Conservation (phyloP, 1,140 invertebrate genomes). For the Trinorchestia longiramus region DNA sequence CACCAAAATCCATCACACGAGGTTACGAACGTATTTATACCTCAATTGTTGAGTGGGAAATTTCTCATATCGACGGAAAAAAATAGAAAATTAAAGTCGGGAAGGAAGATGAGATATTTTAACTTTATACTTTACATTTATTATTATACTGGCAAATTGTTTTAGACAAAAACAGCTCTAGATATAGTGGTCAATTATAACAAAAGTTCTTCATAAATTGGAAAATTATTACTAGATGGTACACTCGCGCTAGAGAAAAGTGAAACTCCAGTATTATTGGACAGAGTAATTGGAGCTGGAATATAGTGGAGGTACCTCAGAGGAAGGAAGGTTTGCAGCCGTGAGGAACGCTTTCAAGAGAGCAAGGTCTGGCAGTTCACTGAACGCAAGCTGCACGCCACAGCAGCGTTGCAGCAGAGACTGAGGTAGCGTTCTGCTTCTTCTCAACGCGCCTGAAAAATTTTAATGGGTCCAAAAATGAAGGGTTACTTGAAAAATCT, state of each 20-base stretch:
- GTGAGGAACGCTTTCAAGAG: background rate
- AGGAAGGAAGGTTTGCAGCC: background rate
- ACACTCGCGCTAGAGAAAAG: background rate
- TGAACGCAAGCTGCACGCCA: background rate
- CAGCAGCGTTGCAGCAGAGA: slow-evolving; percentile 3
- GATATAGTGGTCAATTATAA: background rate
- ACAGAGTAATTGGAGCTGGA: background rate
- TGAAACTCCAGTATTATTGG: background rate
- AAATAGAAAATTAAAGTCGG: too few species aligned
- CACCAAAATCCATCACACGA: too few species aligned
- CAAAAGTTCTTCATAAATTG: background rate
- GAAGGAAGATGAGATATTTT: too few species aligned
- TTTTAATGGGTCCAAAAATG: background rate
- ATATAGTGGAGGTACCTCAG: background rate
- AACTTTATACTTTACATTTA: background rate
- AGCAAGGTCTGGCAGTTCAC: background rate
- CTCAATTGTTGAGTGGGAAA: too few species aligned
- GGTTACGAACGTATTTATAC: too few species aligned
- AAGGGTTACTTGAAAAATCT: background rate
- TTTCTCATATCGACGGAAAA: too few species aligned
- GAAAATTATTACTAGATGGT: background rate
- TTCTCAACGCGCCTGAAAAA: background rate
- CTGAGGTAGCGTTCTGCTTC: background rate
- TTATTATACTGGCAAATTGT: background rate
- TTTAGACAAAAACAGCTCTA: background rate